phyloP scores from a whole-genome alignment of 2,888 invertebrate genomes.

The Corbicula japonica region DNA sequence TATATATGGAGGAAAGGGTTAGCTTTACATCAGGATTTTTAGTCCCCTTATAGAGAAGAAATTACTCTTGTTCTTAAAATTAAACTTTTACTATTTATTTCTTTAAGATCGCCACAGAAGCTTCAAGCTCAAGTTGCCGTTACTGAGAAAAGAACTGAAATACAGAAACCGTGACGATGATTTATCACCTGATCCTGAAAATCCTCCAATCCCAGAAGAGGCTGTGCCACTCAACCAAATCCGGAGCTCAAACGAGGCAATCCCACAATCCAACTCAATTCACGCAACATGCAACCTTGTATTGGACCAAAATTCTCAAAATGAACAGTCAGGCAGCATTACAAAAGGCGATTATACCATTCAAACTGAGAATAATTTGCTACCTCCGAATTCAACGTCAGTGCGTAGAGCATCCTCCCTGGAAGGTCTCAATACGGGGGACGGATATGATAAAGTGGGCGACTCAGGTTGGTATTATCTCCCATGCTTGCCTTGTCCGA shows the following conservation, averaged over 20 bases:
- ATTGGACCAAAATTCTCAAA: slow-evolving; percentile 40
- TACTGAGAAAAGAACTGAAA: slow-evolving; percentile 83
- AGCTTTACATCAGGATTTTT: no score
- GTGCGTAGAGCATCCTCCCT: slow-evolving; percentile 72
- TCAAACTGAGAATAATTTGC: slow-evolving; percentile 60
- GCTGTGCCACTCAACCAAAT: slow-evolving; percentile 79
- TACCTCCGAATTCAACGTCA: slow-evolving; percentile 42
- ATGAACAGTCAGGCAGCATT: slow-evolving; percentile 53
- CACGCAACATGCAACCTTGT: slow-evolving; percentile 28
- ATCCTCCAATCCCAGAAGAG: slow-evolving; percentile 77
- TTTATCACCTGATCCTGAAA: slow-evolving; percentile 75
- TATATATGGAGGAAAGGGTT: no score
- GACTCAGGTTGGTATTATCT: slow-evolving; percentile 51
- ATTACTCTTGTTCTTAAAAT: no score
- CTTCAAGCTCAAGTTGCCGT: slow-evolving; percentile 85
- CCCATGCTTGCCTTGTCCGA: no score
- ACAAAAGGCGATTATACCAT: slow-evolving; percentile 43
- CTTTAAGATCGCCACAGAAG: slow-evolving; percentile 84
- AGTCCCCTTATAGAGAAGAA: no score
- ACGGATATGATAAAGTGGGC: slow-evolving; percentile 42
- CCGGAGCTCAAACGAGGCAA: slow-evolving; percentile 58
- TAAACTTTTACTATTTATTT: no score
- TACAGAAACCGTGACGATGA: slow-evolving; percentile 69
- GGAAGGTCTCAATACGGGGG: slow-evolving; percentile 69
- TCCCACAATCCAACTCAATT: slow-evolving; percentile 55